Base-by-base conservation (phyloP, 2,888 invertebrate species). In the Melinopterus prodromus region DNA sequence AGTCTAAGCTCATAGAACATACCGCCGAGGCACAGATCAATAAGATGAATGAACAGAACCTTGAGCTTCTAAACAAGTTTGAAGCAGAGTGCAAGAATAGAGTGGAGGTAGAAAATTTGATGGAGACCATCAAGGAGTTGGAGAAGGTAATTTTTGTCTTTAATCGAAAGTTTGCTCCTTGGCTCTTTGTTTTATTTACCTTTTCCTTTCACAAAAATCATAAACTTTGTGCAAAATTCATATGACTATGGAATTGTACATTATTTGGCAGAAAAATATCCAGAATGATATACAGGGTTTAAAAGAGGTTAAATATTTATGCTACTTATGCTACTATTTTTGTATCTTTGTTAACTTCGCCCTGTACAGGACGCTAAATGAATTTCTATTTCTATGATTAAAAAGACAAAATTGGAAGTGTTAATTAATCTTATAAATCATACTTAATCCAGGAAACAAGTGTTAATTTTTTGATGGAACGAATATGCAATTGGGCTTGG, bases 21-120 rank as follows among this genome's bases (percentile, higher is more conserved):
- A 83, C 83, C 38, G 84, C 84, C 6, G 84, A 86, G 75, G 70
- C 81, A 77, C n/a, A 81, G 35, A 74, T 74, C 35, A 86, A 79
- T 78, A 84, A 79, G 82, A 85, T 82, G 77, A 83, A 84, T n/a
- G 86, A 87, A 16, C 83, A 86, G 7, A 87, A 89, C 82, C 86
- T 83, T 80, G 88, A 80, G 80, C 83, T 91, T 75, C 89, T 91
- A 85, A 90, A 90, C 74, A 88, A 90, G 36, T 90, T 91, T 81
- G 91, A 92, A 79, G 90, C 90, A 16, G 91, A 92, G 69, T 91
- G 91, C 84, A 87, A 92, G 14, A 91, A 92, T n/a, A 79, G 81
- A 85, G 86, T 90, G 14, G 91, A 92, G 77, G 90, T 92, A 71
- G 91, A 92, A 71, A 90, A 90, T 80, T 89, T 14, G 88, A 90